phyloP scores from a whole-genome alignment of 2,888 invertebrate species.

The Barypeithes pellucidus region DNA sequence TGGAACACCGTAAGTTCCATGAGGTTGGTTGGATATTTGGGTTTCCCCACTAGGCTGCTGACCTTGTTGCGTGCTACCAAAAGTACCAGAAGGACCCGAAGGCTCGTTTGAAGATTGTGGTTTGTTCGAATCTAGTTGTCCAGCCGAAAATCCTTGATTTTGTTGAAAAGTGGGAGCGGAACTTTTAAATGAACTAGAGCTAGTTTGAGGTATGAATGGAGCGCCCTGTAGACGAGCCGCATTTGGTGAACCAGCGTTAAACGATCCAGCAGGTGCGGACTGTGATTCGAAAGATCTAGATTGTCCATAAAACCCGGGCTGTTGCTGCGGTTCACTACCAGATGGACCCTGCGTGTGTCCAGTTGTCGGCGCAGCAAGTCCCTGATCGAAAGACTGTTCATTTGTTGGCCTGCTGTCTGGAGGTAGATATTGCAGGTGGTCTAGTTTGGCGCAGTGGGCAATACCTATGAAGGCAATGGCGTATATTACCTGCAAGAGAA shows the following conservation, averaged over 20 bases:
- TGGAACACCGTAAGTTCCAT: neutral
- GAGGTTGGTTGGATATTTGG: neutral
- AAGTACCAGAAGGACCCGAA: neutral
- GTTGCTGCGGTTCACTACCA: neutral
- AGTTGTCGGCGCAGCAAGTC: constrained; percentile 41
- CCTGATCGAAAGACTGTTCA: constrained; percentile 34
- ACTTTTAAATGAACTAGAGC: neutral
- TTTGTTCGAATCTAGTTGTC: neutral
- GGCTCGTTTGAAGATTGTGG: neutral
- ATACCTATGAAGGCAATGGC: constrained; percentile 59
- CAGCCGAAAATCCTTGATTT: neutral
- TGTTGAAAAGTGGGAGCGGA: neutral
- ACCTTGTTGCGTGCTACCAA: neutral
- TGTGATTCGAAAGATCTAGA: constrained; percentile 4
- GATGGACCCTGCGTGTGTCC: neutral
- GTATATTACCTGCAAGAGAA: constrained; percentile 58
- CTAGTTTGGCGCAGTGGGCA: constrained; percentile 61
- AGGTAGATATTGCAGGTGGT: constrained; percentile 63
- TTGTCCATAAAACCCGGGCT: neutral
- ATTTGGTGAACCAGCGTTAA: constrained; percentile 3
- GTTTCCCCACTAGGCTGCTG: neutral
- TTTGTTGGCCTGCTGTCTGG: constrained; percentile 55
- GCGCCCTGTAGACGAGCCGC: neutral
- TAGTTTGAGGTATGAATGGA: neutral
- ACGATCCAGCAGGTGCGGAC: constrained; percentile 9